phyloP scores from a whole-genome alignment of 2,113 vertebrate species.

The Cervus canadensis region DNA sequence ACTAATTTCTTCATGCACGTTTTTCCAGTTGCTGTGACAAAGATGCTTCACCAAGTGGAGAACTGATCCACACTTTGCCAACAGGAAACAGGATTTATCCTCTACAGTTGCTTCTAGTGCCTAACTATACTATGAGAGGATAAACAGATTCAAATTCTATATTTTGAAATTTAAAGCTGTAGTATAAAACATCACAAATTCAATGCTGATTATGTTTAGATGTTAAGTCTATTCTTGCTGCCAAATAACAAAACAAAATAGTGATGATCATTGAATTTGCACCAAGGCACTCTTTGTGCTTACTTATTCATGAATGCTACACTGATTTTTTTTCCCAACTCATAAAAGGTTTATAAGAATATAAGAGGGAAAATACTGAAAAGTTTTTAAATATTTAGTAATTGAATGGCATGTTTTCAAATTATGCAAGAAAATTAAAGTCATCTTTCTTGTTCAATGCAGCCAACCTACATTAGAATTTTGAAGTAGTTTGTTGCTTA shows the following conservation, averaged over 20 bases:
- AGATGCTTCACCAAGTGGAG: neutral
- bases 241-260: conserved; percentile 48
- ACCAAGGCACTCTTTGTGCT: conserved; percentile 29
- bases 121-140: neutral
- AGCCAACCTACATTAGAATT: conserved; percentile 27
- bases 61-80: neutral
- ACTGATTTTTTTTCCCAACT: conserved; percentile 14
- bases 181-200: conserved; percentile 26
- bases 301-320: conserved; percentile 68
- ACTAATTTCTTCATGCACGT: neutral
- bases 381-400: conserved; percentile 72
- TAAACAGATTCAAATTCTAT: conserved; percentile 12
- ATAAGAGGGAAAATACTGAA: conserved; percentile 49
- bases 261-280: conserved; percentile 18
- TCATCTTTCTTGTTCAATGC: conserved; percentile 53
- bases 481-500: conserved; percentile 27
- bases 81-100: neutral
- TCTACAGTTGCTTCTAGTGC: neutral
- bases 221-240: conserved; percentile 34
- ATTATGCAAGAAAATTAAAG: conserved; percentile 68
- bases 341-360: conserved; percentile 71
- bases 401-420: conserved; percentile 71
- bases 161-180: conserved; percentile 25
- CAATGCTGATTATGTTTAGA: conserved; percentile 21
- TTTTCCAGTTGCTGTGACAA: neutral